Evolutionary conservation across 1,140 invertebrate genomes (phyloP).

Genomic region (Saxidomus purpurata): DNA sequence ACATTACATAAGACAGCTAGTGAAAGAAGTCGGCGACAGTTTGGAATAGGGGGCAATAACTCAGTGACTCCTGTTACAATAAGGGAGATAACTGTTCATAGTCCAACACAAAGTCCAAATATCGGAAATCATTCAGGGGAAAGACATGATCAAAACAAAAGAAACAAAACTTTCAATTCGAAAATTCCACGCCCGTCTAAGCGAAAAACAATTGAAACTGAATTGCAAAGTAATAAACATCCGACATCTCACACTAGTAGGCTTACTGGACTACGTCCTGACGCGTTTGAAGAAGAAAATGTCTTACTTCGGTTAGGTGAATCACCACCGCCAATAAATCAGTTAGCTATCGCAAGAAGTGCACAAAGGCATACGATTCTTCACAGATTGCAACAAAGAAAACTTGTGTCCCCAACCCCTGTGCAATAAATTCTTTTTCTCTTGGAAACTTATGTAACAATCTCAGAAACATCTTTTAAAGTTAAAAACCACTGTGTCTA

Average conservation of each 20-base stretch:
- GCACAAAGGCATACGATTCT: not conserved
- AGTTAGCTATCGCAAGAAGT: not conserved
- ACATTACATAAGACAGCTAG: constrained; percentile 1
- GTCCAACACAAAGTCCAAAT: not conserved
- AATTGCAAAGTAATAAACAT: not conserved
- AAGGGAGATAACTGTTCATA: constrained; percentile 30
- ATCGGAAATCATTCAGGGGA: not conserved
- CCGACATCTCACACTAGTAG: not conserved
- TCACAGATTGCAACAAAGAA: constrained; percentile 9
- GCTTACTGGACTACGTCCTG: not conserved
- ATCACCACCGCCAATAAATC: not conserved
- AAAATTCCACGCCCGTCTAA: constrained; percentile 11
- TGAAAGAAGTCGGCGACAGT: not conserved
- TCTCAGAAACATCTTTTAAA: too few relatives aligned
- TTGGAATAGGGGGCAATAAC: not conserved
- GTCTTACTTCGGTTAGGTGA: not conserved
- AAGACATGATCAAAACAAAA: not conserved
- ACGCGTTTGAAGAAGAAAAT: not conserved
- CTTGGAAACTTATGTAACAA: too few relatives aligned
- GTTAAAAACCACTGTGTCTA: too few relatives aligned
- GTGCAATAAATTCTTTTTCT: not conserved
- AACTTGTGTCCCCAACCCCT: not conserved
- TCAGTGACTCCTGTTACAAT: constrained; percentile 11
- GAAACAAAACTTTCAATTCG: not conserved
- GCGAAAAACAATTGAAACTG: not conserved